Evolutionary conservation across 2,797 vertebrate species (phyloP), one percentile per base, ranked within the genome.

Genomic region (Morus bassanus): DNA sequence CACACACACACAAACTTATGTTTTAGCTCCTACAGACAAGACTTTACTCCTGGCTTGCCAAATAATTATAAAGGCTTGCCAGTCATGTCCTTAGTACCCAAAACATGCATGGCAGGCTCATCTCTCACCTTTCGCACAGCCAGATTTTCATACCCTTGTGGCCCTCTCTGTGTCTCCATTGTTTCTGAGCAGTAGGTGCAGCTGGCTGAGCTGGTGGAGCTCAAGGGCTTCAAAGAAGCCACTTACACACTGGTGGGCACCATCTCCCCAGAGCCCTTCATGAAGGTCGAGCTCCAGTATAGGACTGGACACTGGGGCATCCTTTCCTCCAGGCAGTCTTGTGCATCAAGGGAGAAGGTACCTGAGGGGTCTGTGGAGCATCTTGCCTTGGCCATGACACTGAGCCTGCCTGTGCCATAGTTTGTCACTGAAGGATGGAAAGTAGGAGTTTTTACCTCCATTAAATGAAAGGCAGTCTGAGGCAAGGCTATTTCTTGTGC

Each of bases 151-250:
- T 17, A 59, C 18, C 9, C 25, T 50, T 17, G 3, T 6, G 28
- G 2, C 5, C 8, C 9, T 41, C 14, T 39, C 35, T 76, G 43
- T 25, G 0, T 1, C 61, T 37, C 69, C 35, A 9, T 6, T 4
- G 1, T 46, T 68, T 59, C 74, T 39, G 50, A 45, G 41, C 18
- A n/a, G 28, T 11, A 48, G n/a, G n/a, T 37, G n/a, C 24, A 76
- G 28, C 31, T 69, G 41, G 13, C 7, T 54, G 45, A 22, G 30
- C 30, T 91, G 31, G 15, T n/a, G 43, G 31, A 81, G 33, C 43
- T 59, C 45, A 3, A 7, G n/a, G 24, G 8, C 3, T 75, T 65
- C 77, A 37, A 37, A 65, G 51, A 57, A 83, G 21, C 19, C 30
- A 7, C 13, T 2, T 25, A n/a, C 2, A 0, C 10, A 18, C 7